Conservation (phyloP, 2,797 vertebrate species). For the Florisuga fusca region DNA sequence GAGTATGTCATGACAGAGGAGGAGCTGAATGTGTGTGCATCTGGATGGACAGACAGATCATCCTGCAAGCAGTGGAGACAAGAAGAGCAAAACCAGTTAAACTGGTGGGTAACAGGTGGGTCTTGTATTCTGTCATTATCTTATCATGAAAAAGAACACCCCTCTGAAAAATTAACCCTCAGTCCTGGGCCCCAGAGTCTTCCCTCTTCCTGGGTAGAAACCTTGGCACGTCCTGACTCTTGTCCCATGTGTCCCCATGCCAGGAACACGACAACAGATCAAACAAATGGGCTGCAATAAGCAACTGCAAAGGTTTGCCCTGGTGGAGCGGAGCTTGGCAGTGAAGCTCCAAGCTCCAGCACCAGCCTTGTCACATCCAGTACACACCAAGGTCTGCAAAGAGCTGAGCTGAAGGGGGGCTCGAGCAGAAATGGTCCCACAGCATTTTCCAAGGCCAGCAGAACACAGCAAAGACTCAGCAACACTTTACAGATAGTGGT, state of each 20-base stretch:
- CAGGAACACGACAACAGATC: background rate
- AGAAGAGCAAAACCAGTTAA: background rate
- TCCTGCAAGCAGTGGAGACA: conserved; percentile 75
- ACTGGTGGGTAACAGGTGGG: background rate
- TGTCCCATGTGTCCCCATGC: background rate
- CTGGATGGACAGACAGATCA: conserved; percentile 79
- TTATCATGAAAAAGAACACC: background rate
- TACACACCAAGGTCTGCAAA: background rate
- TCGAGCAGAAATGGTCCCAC: background rate
- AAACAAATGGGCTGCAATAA: background rate
- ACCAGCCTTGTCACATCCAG: background rate
- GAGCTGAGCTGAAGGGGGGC: background rate
- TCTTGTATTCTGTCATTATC: background rate
- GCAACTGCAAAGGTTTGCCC: accelerated
- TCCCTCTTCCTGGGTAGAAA: background rate
- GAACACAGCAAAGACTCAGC: background rate
- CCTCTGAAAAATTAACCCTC: background rate
- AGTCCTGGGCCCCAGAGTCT: background rate
- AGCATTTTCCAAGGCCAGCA: background rate
- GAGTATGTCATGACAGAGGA: conserved; percentile 94
- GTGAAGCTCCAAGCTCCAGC: background rate
- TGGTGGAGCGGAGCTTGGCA: background rate
- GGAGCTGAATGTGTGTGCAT: conserved; percentile 88
- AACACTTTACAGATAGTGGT: background rate
- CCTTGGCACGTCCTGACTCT: background rate